These are phyloP conservation scores for Perizoma flavofasciatum DNA, from an alignment of 2,888 invertebrate species.

Conservation along the genomic window DNA sequence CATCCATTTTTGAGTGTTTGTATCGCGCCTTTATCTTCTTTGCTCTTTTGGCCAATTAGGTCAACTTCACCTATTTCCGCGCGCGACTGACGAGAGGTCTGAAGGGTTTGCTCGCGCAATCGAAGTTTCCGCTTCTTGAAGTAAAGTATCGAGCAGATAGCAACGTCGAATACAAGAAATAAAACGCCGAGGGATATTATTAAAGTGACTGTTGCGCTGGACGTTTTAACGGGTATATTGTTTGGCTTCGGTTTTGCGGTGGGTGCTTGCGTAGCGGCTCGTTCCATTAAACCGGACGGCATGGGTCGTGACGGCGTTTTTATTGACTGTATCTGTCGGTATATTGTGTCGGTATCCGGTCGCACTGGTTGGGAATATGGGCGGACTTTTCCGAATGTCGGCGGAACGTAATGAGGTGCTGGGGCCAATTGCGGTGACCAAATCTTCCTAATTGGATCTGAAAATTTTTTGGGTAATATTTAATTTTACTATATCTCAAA, in stretches of 20 bases:
- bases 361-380: conserved; percentile 56
- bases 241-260: conserved; percentile 55
- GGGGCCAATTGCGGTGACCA: conserved; percentile 58
- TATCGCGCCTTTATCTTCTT: conserved; percentile 73
- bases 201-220: conserved; percentile 85
- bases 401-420: conserved; percentile 51
- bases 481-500: background rate
- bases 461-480: too few relatives aligned
- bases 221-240: conserved; percentile 75
- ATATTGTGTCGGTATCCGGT: conserved; percentile 61
- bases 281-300: conserved; percentile 64
- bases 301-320: conserved; percentile 64
- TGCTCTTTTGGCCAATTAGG: conserved; percentile 75
- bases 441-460: conserved; percentile 63
- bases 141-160: conserved; percentile 87
- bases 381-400: conserved; percentile 62
- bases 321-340: conserved; percentile 70
- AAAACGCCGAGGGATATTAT: conserved; percentile 86
- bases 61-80: conserved; percentile 80
- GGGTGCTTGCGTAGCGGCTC: conserved; percentile 49
- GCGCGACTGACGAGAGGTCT: conserved; percentile 73
- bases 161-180: conserved; percentile 89
- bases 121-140: conserved; percentile 85
- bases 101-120: conserved; percentile 74
- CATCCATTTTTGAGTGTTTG: conserved; percentile 81